Conservation (phyloP, 2,888 invertebrate species). For the Teleiodes luculella region DNA sequence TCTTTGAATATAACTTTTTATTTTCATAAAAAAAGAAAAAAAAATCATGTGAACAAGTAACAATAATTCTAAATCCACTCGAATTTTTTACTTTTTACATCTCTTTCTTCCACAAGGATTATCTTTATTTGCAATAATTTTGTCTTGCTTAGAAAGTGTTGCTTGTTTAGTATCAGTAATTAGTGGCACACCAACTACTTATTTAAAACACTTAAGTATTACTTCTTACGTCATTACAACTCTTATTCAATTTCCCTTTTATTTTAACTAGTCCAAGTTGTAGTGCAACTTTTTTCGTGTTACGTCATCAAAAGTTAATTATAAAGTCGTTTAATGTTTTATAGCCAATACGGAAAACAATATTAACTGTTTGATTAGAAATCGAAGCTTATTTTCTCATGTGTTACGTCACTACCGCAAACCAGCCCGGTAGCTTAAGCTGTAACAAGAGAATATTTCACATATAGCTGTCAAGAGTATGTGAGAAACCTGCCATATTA, state of each 20-base stretch:
- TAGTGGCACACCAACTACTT: background rate
- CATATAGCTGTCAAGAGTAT: too few relatives aligned
- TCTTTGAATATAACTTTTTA: too few relatives aligned
- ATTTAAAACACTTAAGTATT: background rate
- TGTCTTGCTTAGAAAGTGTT: background rate
- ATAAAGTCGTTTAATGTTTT: background rate
- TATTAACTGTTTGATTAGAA: background rate
- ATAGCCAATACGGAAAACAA: background rate
- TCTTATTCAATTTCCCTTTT: background rate
- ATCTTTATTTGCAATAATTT: background rate
- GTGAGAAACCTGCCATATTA: too few relatives aligned
- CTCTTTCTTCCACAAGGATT: too few relatives aligned
- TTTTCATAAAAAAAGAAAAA: too few relatives aligned
- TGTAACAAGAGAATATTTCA: too few relatives aligned
- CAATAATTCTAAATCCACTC: too few relatives aligned
- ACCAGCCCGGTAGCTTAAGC: too few relatives aligned
- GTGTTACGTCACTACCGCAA: slow-evolving; percentile 14
- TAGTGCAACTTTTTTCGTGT: background rate
- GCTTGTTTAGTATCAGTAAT: background rate
- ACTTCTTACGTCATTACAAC: background rate
- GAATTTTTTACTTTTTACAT: too few relatives aligned
- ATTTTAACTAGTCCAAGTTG: background rate
- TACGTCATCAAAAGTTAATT: background rate
- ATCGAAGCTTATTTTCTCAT: slow-evolving; percentile 16
- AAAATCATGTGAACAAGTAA: too few relatives aligned